These are phyloP conservation scores for Petrophora chlorosata DNA, from an alignment of 2,888 invertebrate species.

Conservation along the genomic window DNA sequence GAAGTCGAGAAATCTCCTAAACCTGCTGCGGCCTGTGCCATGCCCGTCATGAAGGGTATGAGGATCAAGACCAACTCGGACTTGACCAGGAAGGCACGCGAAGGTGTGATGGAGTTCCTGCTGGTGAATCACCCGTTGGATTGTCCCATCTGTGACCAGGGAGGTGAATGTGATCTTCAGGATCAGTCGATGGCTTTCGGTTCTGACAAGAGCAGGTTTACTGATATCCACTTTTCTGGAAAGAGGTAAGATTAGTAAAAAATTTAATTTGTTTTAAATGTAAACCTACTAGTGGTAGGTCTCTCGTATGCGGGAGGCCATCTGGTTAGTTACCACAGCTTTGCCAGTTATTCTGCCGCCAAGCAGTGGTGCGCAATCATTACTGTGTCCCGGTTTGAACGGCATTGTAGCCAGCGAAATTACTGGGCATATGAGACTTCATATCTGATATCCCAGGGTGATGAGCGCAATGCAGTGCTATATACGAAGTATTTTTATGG, in stretches of 20 bases:
- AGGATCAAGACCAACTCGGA: constrained; percentile 98
- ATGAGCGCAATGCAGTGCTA: too few relatives aligned
- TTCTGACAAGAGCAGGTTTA: constrained; percentile 95
- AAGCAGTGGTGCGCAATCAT: too few relatives aligned
- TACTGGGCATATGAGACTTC: too few relatives aligned
- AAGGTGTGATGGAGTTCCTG: constrained; percentile 99
- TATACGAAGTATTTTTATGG: too few relatives aligned
- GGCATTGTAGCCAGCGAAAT: too few relatives aligned
- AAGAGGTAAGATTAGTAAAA: constrained; percentile 87
- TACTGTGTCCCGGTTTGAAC: too few relatives aligned
- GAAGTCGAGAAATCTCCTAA: constrained; percentile 99
- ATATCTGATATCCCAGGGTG: too few relatives aligned
- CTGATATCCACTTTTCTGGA: constrained; percentile 95
- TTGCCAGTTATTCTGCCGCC: too few relatives aligned
- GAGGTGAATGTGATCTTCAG: constrained; percentile 96
- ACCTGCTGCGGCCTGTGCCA: constrained; percentile 99
- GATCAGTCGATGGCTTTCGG: constrained; percentile 99
- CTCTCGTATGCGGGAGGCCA: too few relatives aligned
- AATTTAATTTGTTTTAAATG: constrained; percentile 6
- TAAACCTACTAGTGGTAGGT: too few relatives aligned
- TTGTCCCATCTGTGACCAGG: constrained; percentile 99
- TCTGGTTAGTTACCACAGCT: too few relatives aligned
- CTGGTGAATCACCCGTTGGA: constrained; percentile 99
- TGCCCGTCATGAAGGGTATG: constrained; percentile 99
- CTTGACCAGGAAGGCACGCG: constrained; percentile 89